These are phyloP conservation scores for Uropsilus gracilis DNA, from an alignment of 2,113 vertebrate genomes.

Conservation along the genomic window DNA sequence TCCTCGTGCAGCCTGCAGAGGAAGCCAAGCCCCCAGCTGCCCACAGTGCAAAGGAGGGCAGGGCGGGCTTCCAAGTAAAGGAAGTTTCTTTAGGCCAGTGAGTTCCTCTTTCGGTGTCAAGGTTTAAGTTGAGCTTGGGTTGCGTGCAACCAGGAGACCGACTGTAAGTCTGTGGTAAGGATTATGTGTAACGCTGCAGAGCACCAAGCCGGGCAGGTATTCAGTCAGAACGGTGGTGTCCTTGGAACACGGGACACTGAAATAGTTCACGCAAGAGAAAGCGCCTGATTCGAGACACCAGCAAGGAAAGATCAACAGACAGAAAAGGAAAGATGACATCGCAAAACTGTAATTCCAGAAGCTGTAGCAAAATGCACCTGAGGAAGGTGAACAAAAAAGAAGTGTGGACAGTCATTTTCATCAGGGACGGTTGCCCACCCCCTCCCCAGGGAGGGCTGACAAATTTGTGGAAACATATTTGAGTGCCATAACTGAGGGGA, in stretches of 20 bases:
- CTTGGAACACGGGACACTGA: neutral
- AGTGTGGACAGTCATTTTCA: neutral
- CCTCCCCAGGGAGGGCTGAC: neutral
- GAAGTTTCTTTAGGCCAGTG: neutral
- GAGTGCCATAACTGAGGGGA: neutral
- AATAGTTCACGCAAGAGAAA: neutral
- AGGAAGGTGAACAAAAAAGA: neutral
- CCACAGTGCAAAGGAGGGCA: neutral
- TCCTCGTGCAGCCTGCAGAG: neutral
- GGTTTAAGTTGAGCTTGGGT: neutral
- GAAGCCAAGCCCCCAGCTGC: too few relatives aligned
- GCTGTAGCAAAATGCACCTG: neutral
- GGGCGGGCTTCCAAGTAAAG: neutral
- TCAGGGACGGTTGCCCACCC: neutral
- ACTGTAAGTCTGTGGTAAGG: neutral
- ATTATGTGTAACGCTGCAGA: neutral
- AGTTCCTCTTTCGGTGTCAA: neutral
- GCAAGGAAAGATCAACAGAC: neutral
- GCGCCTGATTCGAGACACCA: neutral
- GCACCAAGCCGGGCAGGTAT: neutral
- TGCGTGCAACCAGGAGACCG: neutral
- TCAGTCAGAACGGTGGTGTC: neutral
- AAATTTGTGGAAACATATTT: neutral
- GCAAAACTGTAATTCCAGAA: neutral
- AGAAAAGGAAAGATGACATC: neutral